Evolutionary conservation across 2,888 invertebrate species (phyloP).

Genomic region (Onchidella celtica): DNA sequence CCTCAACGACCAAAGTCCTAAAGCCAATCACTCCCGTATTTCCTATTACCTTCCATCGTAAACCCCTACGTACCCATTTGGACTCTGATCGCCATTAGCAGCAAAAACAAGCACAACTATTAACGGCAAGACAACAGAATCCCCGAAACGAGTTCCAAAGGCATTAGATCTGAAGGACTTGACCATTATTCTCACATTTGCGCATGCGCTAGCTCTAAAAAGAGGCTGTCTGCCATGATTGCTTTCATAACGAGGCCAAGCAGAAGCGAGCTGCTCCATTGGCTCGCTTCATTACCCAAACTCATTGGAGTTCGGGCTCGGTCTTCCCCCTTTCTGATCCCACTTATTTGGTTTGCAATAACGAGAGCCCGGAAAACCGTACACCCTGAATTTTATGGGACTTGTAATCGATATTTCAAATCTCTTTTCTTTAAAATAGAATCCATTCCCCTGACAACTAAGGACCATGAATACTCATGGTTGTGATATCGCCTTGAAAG

Average conservation of each 20-base stretch:
- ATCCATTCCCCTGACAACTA: too few species aligned
- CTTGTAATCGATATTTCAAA: background rate
- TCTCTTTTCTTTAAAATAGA: too few species aligned
- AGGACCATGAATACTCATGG: too few species aligned
- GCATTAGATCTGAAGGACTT: constrained; percentile 39
- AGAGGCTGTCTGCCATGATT: constrained; percentile 50
- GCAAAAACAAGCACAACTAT: constrained; percentile 26
- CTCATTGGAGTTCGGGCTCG: constrained; percentile 43
- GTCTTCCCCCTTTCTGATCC: constrained; percentile 41
- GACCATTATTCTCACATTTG: constrained; percentile 51
- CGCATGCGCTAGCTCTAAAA: constrained; percentile 47
- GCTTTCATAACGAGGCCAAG: constrained; percentile 48
- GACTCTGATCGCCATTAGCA: constrained; percentile 28
- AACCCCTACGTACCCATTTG: background rate
- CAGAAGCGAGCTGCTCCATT: constrained; percentile 43
- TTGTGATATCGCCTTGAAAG: too few species aligned
- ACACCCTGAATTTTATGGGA: constrained; percentile 7
- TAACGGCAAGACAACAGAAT: constrained; percentile 24
- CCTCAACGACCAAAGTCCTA: background rate
- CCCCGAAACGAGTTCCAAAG: constrained; percentile 7
- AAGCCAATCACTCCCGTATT: background rate
- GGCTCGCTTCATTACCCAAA: constrained; percentile 50
- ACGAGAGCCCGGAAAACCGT: constrained; percentile 40
- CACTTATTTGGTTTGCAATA: constrained; percentile 49
- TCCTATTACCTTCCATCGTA: background rate